Base-by-base conservation (phyloP, 2,113 vertebrate genomes). In the Scortum barcoo region DNA sequence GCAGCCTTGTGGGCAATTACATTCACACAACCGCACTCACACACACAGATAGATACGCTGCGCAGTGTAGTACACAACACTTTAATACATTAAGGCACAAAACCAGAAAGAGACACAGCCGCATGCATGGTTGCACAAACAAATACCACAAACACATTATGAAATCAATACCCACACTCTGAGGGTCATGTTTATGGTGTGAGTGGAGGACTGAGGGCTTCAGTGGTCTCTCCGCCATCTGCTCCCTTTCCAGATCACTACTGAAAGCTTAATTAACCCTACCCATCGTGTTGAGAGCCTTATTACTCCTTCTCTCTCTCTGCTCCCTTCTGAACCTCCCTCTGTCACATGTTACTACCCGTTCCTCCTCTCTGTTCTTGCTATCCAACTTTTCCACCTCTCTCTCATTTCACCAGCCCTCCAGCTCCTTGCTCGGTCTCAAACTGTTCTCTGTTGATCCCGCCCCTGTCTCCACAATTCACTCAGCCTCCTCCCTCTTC, bases 261-360 rank as follows among this genome's bases (percentile, higher is more conserved):
- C 66, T 76, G 72, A 83, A 90, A 84, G 62, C 77, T 85, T 85
- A 76, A 89, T 89, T 86, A 90, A 86, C 16, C 5, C 63, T 54
- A 72, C 36, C 84, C 72, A 71, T 89, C 26, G 26, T 78, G 71
- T 80, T 74, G 84, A 84, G 82, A 91, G 75, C 22, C 51, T 50
- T 40, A 77, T 81, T 62, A 67, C 61, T 48, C 61, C 51, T 36
- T 61, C 46, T 66, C 30, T 54, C 40, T 76, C 69, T 71, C 72
- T 46, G 51, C 66, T 78, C 5, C 28, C 36, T 36, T 50, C 63
- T 78, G n/a, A 38, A 73, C 54, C 68, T 63, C 10, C 26, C 44
- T 66, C 69, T 69, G 62, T 61, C 72, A 69, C 60, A 48, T 33
- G 40, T 16, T 60, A 54, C 78, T 71, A 79, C 50, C 33, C 0